phyloP scores from a whole-genome alignment of 1,140 invertebrate genomes.

The Colletes latitarsis region DNA sequence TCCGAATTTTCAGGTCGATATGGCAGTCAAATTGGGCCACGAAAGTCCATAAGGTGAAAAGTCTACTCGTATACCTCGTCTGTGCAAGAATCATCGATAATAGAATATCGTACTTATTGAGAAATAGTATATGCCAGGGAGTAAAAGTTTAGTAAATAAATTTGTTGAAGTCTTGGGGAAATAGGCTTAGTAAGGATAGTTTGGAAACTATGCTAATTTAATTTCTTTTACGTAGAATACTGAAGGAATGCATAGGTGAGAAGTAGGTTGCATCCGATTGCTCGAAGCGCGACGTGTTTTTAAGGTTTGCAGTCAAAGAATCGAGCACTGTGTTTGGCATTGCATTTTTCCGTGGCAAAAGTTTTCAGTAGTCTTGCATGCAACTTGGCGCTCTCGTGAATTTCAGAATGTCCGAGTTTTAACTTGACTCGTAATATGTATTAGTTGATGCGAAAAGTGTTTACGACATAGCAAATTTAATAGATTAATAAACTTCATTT shows the following conservation, averaged over 20 bases:
- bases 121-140: not conserved
- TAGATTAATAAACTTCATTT: not conserved
- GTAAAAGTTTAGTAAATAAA: not conserved
- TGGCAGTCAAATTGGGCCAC: too few relatives aligned
- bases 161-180: not conserved
- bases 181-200: not conserved
- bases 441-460: too few relatives aligned
- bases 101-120: not conserved
- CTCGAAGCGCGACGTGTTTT: conserved; percentile 1
- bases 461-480: not conserved
- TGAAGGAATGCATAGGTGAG: not conserved
- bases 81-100: not conserved
- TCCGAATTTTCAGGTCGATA: too few relatives aligned
- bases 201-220: too few relatives aligned
- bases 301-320: conserved; percentile 6
- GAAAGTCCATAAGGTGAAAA: too few relatives aligned
- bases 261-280: not conserved
- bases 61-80: too few relatives aligned
- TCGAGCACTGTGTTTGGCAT: conserved; percentile 33
- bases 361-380: conserved; percentile 23
- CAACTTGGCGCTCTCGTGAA: not conserved
- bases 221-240: not conserved
- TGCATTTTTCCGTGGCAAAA: conserved; percentile 29
- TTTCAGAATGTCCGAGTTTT: not conserved
- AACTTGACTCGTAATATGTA: not conserved